Conservation (phyloP, 2,113 vertebrate genomes). For the Zootoca vivipara region DNA sequence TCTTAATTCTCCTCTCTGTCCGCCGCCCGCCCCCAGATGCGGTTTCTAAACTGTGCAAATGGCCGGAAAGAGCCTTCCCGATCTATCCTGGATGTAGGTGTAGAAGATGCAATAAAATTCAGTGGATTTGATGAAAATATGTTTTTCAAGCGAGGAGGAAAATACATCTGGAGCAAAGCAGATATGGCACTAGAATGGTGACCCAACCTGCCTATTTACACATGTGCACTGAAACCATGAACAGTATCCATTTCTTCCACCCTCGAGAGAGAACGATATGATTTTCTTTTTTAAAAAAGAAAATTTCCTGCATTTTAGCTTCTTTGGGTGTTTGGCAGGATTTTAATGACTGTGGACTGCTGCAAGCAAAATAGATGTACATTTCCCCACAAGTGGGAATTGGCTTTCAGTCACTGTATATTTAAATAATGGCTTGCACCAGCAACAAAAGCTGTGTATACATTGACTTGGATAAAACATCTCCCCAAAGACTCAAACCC, state of each 20-base stretch:
- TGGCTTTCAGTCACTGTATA: neutral
- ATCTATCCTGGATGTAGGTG: slow-evolving; percentile 91
- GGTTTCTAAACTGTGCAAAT: slow-evolving; percentile 89
- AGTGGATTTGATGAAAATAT: slow-evolving; percentile 95
- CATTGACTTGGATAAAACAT: neutral
- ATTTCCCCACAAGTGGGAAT: neutral
- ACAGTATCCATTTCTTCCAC: neutral
- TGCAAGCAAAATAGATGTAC: neutral
- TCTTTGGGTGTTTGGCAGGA: neutral
- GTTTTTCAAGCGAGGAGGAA: slow-evolving; percentile 91
- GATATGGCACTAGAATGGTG: slow-evolving; percentile 94
- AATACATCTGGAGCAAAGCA: slow-evolving; percentile 94
- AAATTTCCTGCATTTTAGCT: neutral
- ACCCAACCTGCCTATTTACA: slow-evolving; percentile 23
- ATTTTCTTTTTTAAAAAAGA: neutral
- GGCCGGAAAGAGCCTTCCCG: slow-evolving; percentile 93
- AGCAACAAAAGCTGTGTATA: neutral
- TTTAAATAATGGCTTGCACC: neutral
- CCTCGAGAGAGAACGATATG: neutral
- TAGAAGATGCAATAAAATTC: slow-evolving; percentile 86
- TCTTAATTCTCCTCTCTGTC: neutral
- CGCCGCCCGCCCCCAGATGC: slow-evolving; percentile 83
- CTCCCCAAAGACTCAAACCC: neutral
- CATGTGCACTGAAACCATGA: neutral
- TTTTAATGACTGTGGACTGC: neutral